Evolutionary conservation across 2,888 invertebrate genomes (phyloP).

Genomic region (Gasteruption jaculator): DNA sequence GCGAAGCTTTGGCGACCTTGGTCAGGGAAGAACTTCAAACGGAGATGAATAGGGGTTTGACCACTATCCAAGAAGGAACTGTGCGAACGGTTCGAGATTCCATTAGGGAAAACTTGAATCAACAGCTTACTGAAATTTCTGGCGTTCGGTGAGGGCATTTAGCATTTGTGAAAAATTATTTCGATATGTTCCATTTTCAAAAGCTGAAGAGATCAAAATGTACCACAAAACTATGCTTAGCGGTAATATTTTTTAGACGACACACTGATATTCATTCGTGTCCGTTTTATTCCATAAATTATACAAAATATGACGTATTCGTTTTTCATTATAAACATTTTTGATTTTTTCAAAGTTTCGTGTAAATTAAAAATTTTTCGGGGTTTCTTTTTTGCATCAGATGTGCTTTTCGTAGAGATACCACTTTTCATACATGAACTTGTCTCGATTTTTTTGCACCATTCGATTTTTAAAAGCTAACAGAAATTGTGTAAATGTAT

Average conservation of each 20-base stretch:
- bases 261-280: no score
- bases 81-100: slow-evolving; percentile 42
- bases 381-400: no score
- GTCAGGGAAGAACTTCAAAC: slow-evolving; percentile 43
- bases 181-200: background rate
- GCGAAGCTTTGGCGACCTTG: slow-evolving; percentile 33
- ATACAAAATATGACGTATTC: no score
- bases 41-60: slow-evolving; percentile 38
- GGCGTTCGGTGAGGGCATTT: slow-evolving; percentile 36
- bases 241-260: no score
- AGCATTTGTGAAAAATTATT: background rate
- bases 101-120: slow-evolving; percentile 44
- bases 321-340: no score
- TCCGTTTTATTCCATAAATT: no score
- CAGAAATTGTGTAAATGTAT: background rate
- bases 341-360: no score
- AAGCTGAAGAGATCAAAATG: background rate
- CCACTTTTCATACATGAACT: no score
- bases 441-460: no score
- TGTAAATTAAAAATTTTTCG: no score
- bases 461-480: background rate
- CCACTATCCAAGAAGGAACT: slow-evolving; percentile 39
- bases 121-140: slow-evolving; percentile 44
- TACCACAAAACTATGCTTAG: no score
- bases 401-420: no score